A percentile compares a stretch with the other conserved stretches of the same genome.
Evolutionary conservation across 2,797 vertebrate genomes (phyloP).

Genomic region (Karalla daura): DNA sequence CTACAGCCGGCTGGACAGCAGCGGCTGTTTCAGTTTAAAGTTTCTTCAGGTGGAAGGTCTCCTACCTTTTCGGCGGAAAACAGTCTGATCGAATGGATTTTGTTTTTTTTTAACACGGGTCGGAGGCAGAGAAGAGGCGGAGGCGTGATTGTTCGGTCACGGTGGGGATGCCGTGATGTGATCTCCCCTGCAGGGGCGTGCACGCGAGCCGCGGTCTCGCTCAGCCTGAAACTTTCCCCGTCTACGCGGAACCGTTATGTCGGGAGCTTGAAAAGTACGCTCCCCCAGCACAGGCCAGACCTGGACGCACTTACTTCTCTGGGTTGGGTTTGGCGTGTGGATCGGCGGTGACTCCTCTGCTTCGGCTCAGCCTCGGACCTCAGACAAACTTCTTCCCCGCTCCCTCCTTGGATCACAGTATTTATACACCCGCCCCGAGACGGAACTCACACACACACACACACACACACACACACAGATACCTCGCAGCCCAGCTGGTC

Average conservation of each 20-base stretch:
- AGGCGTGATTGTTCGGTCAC: too few relatives aligned
- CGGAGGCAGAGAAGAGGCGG: too few relatives aligned
- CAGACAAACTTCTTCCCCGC: conserved; percentile 5
- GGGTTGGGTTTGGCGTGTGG: too few relatives aligned
- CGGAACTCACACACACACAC: conserved; percentile 29
- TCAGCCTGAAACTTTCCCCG: too few relatives aligned
- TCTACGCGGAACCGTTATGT: too few relatives aligned
- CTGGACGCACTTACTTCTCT: conserved; percentile 22
- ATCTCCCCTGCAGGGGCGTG: too few relatives aligned
- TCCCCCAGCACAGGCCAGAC: too few relatives aligned
- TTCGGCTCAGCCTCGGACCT: conserved; percentile 20
- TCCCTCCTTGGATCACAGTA: conserved; percentile 10
- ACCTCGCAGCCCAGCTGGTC: conserved; percentile 2
- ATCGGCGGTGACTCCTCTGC: conserved; percentile 25
- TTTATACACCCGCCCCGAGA: conserved; percentile 18
- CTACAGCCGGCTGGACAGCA: conserved; percentile 20
- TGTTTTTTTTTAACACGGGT: too few relatives aligned
- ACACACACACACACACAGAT: conserved; percentile 45
- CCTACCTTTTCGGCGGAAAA: not conserved
- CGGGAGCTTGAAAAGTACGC: too few relatives aligned
- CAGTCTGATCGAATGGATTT: not conserved
- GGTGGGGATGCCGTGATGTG: too few relatives aligned
- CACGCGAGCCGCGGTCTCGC: too few relatives aligned
- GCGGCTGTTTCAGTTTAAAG: not conserved
- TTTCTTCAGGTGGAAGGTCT: too few relatives aligned